Conservation (phyloP, 2,113 vertebrate species). For the Sebastes schlegelii region DNA sequence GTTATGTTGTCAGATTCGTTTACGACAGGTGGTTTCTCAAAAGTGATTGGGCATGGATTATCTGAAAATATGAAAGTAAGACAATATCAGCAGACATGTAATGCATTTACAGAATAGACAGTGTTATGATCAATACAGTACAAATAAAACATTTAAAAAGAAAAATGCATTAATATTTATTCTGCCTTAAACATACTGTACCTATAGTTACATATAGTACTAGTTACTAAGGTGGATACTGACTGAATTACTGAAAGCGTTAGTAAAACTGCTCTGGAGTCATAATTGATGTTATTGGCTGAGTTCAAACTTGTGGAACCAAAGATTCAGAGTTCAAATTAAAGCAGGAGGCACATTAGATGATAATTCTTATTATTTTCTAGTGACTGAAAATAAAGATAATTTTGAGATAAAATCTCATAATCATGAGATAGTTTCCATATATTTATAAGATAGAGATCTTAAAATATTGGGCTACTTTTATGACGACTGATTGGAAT, state of each 20-base stretch:
- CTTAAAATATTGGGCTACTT: rapidly evolving
- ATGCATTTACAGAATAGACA: neutral
- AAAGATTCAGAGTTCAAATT: neutral
- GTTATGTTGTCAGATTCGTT: rapidly evolving
- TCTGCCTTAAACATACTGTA: neutral
- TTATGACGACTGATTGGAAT: neutral
- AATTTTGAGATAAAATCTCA: too few species aligned
- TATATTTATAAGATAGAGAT: too few species aligned
- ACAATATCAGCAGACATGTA: neutral
- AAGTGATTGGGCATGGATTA: slow-evolving; percentile 70
- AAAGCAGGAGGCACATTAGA: neutral
- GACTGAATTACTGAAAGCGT: neutral
- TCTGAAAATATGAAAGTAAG: slow-evolving; percentile 55
- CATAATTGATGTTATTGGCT: neutral
- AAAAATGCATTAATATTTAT: neutral
- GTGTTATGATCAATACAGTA: neutral
- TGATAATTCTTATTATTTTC: neutral
- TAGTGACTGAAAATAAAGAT: neutral
- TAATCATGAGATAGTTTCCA: neutral
- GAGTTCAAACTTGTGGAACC: neutral
- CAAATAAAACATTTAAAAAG: neutral
- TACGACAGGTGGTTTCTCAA: slow-evolving; percentile 5
- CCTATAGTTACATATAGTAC: neutral
- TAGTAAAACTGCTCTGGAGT: neutral
- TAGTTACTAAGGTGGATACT: neutral